Percentiles rank a stretch among this genome's conserved stretches.
These are phyloP conservation scores for Tragelaphus scriptus DNA, from an alignment of 2,113 vertebrate genomes.

Conservation along the genomic window DNA sequence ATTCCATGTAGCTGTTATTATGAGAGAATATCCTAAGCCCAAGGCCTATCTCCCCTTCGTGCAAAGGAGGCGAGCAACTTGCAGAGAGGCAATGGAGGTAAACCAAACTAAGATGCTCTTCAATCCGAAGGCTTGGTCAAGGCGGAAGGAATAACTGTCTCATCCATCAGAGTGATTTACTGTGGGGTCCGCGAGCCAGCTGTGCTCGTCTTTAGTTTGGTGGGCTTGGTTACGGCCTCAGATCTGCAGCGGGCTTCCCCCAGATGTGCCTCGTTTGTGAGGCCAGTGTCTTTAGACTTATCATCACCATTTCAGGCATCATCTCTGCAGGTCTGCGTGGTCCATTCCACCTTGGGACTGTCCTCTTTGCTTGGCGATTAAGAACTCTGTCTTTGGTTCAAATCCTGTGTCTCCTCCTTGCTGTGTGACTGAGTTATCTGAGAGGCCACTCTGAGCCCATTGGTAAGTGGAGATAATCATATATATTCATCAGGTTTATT, in stretches of 20 bases:
- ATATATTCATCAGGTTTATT: not conserved
- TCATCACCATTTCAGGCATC: not conserved
- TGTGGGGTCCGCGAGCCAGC: fast-evolving
- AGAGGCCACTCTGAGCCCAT: not conserved
- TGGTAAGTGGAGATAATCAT: not conserved
- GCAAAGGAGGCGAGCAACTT: not conserved
- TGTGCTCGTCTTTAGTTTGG: fast-evolving
- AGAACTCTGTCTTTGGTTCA: not conserved
- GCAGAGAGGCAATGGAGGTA: not conserved
- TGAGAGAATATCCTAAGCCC: not conserved
- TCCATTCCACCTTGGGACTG: fast-evolving
- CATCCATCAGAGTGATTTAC: not conserved
- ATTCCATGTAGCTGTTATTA: not conserved
- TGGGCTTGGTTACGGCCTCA: not conserved
- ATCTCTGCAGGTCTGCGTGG: not conserved
- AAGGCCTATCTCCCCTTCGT: not conserved
- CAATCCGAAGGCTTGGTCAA: not conserved
- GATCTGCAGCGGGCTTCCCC: not conserved
- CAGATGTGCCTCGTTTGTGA: not conserved
- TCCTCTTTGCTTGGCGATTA: not conserved
- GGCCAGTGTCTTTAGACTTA: not conserved
- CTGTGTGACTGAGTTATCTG: not conserved
- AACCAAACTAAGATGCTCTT: not conserved
- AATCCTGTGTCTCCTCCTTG: not conserved
- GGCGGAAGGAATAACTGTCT: not conserved